phyloP scores from a whole-genome alignment of 2,888 invertebrate genomes.

The Hedya salicella region DNA sequence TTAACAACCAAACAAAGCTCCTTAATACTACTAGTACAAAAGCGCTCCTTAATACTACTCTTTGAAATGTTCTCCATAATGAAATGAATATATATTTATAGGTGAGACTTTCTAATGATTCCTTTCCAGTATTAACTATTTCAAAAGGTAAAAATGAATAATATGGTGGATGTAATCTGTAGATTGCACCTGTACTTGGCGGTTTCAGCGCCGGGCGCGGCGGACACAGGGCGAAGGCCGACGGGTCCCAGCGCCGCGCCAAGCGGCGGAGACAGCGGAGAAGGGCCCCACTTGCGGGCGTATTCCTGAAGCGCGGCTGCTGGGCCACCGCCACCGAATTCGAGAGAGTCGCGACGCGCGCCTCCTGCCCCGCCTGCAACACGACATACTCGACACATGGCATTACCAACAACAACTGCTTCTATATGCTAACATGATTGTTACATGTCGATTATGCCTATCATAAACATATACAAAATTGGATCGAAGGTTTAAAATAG shows the following conservation, averaged over 20 bases:
- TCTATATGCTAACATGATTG: background rate
- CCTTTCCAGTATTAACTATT: too few relatives aligned
- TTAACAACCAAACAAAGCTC: too few relatives aligned
- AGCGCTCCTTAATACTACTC: too few relatives aligned
- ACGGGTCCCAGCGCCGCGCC: conserved; percentile 87
- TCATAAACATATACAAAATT: too few relatives aligned
- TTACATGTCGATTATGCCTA: background rate
- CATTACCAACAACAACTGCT: conserved; percentile 40
- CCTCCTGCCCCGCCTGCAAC: conserved; percentile 68
- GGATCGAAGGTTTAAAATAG: too few relatives aligned
- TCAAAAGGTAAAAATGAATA: too few relatives aligned
- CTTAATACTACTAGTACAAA: too few relatives aligned
- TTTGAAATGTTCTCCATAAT: too few relatives aligned
- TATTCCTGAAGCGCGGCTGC: conserved; percentile 79
- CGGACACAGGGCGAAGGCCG: conserved; percentile 86
- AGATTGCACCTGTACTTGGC: conserved; percentile 86
- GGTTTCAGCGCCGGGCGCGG: conserved; percentile 96
- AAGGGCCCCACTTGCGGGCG: conserved; percentile 85
- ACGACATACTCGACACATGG: conserved; percentile 60
- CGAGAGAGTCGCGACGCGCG: conserved; percentile 83
- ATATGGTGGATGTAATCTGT: too few relatives aligned
- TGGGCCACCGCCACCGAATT: conserved; percentile 80
- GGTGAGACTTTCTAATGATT: too few relatives aligned
- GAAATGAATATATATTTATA: too few relatives aligned
- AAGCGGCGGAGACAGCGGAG: conserved; percentile 90